phyloP scores from a whole-genome alignment of 2,113 vertebrate species.

The Desmodus rotundus region DNA sequence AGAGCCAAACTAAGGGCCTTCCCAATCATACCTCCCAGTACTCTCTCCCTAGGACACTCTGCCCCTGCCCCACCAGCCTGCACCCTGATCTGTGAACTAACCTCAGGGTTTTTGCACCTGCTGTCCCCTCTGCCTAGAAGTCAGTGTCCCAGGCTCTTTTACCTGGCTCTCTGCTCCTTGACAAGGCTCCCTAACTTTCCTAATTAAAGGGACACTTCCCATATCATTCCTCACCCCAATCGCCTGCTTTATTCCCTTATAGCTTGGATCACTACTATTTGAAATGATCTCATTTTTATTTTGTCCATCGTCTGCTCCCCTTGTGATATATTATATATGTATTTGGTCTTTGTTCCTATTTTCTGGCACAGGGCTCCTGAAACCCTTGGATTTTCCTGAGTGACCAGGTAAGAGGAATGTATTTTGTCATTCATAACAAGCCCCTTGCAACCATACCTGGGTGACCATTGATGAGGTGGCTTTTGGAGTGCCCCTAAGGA shows the following conservation, averaged over 20 bases:
- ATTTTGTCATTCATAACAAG: neutral
- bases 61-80: neutral
- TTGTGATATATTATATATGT: neutral
- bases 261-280: rapidly evolving
- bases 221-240: rapidly evolving
- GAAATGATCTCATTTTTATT: neutral
- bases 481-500: neutral
- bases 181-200: neutral
- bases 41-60: neutral
- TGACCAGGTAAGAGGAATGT: neutral
- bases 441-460: neutral
- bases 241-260: neutral
- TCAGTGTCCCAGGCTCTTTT: neutral
- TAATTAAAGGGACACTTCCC: neutral
- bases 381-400: neutral
- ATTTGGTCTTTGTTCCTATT: neutral
- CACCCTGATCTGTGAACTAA: neutral
- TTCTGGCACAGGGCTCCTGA: neutral
- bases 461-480: neutral
- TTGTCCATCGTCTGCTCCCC: neutral
- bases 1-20: neutral
- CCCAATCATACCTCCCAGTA: rapidly evolving
- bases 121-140: neutral
- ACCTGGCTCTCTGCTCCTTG: neutral
- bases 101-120: neutral